Percentiles rank a stretch among this genome's conserved stretches.
Evolutionary conservation across 2,797 vertebrate species (phyloP).

Genomic region (Dryobates pubescens): DNA sequence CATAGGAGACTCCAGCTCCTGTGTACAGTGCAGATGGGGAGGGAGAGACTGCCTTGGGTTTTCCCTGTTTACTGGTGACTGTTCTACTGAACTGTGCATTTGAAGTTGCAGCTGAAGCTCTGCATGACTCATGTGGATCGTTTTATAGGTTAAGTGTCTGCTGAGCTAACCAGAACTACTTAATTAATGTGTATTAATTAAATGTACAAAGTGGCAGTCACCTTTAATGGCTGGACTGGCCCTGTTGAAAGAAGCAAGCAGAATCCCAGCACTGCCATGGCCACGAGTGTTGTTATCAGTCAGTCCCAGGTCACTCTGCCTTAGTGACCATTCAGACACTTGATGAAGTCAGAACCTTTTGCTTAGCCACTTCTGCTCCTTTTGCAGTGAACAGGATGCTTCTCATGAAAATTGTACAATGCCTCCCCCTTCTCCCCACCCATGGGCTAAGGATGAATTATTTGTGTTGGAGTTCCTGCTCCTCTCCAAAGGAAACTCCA

Average conservation of each 20-base stretch:
- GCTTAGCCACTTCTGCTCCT: not conserved
- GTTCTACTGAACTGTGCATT: too few relatives aligned
- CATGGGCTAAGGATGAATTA: not conserved
- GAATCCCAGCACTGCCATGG: not conserved
- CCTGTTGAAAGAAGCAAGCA: not conserved
- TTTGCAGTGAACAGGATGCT: not conserved
- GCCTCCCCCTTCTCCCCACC: not conserved
- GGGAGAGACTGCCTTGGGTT: too few relatives aligned
- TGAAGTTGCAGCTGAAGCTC: too few relatives aligned
- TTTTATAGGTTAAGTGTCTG: not conserved
- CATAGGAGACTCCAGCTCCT: not conserved
- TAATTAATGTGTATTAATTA: not conserved
- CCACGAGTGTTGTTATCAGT: not conserved
- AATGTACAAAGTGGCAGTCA: not conserved
- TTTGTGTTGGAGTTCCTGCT: not conserved
- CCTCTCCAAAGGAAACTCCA: not conserved
- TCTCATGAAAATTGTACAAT: too few relatives aligned
- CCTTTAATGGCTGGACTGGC: not conserved
- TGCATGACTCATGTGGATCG: not conserved
- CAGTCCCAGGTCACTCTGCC: too few relatives aligned
- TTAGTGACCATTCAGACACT: not conserved
- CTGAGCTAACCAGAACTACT: not conserved
- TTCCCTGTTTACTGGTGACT: too few relatives aligned
- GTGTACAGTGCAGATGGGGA: too few relatives aligned
- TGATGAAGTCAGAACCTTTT: not conserved